Evolutionary conservation across 2,888 invertebrate species (phyloP), one percentile per base, ranked within the genome.

Genomic region (Sarcophaga subvicina): DNA sequence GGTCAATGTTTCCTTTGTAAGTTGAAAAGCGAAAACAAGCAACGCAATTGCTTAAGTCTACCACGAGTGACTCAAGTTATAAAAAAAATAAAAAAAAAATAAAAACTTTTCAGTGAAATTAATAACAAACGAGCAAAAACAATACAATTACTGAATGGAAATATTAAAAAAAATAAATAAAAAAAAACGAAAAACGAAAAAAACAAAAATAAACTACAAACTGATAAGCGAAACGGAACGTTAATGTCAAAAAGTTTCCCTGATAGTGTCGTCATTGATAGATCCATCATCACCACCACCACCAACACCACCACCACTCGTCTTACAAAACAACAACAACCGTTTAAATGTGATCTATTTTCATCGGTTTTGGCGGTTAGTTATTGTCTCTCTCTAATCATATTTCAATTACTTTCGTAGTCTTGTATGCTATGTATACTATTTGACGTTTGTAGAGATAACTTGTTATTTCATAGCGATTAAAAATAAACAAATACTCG

Each of bases 261-360:
- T 45, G 20, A 4, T 17, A 27, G 25, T 77, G 66, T 77, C 76
- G 80, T 80, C 83, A 86, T 78, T 62, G 47, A 60, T 27, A 84
- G 14, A 60, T 27, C 10, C 27, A 75, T 20, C 37, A 37, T 8
- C 37, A 77, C 45, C 45, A n/a, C 20, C 11, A 67, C 22, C 45
- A 66, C 59, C 5, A 25, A 14, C 27, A 2, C 8, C 59, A 22
- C 22, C 1, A 20, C 27, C 2, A 17, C 54, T 17, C 54, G 17
- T 12, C 4, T 37, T 17, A 54, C 17, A 54, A 14, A 5, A 54
- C 17, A 54, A 14, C 17, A 63, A 59, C 17, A 72, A 62, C 37
- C 20, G 14, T 6, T 12, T 22, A 11, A 27, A 12, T 17, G 22
- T 5, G 54, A 54, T 54, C 54, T 14, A 54, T 54, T 54, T 54